Evolutionary conservation across 1,140 invertebrate species (phyloP), one percentile per base, ranked within the genome.

Genomic region (Anoplophora glabripennis): DNA sequence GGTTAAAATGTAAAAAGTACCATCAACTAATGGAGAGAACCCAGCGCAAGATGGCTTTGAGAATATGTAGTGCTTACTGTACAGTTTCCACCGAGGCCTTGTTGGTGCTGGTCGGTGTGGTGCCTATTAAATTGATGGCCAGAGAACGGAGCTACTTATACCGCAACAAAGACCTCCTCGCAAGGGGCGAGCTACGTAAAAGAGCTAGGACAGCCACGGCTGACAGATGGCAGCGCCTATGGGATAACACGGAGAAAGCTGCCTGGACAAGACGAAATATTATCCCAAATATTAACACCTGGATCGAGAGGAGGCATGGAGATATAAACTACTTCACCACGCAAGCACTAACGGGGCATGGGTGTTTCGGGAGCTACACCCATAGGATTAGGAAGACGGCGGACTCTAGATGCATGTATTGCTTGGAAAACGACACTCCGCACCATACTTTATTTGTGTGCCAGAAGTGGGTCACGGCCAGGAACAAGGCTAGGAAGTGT

Each of bases 331-430:
- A 41, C 40, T 41, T 12, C 15, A 12, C 7, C 40, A 41, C 40
- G n/a, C 40, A 41, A 17, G n/a, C 7, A 4, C 40, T 41, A 12
- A 12, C 40, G 15, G 40, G 40, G 17, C 75, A 71, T 75, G 65
- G 72, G 69, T 78, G 59, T 72, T 74, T 60, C 65, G 66, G 33
- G 63, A 61, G 36, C 42, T 73, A 53, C 64, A 57, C 65, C 4
- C 5, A 54, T 69, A 68, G 51, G 54, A 70, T 72, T 7, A 48
- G 53, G 12, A 63, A 63, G 28, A 37, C 47, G 8, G 21, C 17
- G 18, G 37, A 52, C 9, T 38, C 38, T 7, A 11, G 10, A 11
- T 68, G 66, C 51, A 15, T 7, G 3, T 65, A 64, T 21, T 61
- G 53, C 28, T 46, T 35, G 15, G 59, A 53, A 7, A 37, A 37